Evolutionary conservation across 1,140 invertebrate species (phyloP), one percentile per base, ranked within the genome.

Genomic region (Penaeus chinensis): DNA sequence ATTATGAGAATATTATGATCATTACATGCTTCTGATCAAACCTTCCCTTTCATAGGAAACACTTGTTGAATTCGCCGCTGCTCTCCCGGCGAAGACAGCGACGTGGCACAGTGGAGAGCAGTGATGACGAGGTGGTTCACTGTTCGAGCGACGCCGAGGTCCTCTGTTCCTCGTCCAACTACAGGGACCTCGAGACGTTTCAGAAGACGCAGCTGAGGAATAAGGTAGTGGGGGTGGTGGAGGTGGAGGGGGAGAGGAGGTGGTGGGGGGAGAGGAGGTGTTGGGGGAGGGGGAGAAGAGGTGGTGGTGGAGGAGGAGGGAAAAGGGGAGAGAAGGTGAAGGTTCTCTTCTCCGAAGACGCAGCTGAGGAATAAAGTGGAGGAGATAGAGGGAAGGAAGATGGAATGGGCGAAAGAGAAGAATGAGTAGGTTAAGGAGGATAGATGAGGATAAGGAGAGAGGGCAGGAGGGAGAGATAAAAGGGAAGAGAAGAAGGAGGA

Each of bases 151-250:
- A 91, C 42, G 87, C 91, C 42, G 92, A 93, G 80, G 91, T 92
- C 19, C 83, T 90, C 42, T 89, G 88, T 63, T 89, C 89, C 27
- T 90, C 88, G n/a, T 90, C 85, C 77, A 89, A 89, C 81, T 90
- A 90, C 82, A 54, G 90, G 54, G 96, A 98, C 92, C 93, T 98
- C 84, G 97, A 99, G 93, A 97, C 96, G 78, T 98, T 98, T 92
- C 98, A 99, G 92, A 98, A 98, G 93, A 96, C 96, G 65, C 97
- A 98, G 91, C 94, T 98, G 61, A 94, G 96, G 90, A 97, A 98
- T 92, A 98, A 98, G 95, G 97, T 98, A 92, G 42, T 60, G 74
- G 74, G 54, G 22, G 0, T 69, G 19, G 60, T 24, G 37, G 32
- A 10, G 62, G 61, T n/a, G 32, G 80, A 24, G 3, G 27, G 2